These are phyloP conservation scores for Trinectes maculatus DNA, from an alignment of 2,113 vertebrate genomes.

Conservation along the genomic window DNA sequence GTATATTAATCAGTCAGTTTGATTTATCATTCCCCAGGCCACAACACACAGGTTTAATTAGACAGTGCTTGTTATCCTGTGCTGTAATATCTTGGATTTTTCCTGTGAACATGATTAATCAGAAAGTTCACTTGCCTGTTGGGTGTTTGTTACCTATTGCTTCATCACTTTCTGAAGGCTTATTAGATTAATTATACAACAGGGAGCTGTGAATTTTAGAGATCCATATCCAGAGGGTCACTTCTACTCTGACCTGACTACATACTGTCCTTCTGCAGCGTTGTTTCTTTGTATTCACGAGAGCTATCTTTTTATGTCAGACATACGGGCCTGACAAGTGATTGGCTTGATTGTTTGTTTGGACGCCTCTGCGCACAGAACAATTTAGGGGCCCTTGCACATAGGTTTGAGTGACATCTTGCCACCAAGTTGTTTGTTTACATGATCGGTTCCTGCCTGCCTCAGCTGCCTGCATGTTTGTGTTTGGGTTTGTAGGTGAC, in stretches of 20 bases:
- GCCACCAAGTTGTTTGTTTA: slow-evolving; percentile 75
- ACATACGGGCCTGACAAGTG: slow-evolving; percentile 4
- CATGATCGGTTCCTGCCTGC: slow-evolving; percentile 48
- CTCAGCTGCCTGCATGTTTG: slow-evolving; percentile 67
- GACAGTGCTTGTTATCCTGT: slow-evolving; percentile 7
- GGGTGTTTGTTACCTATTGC: slow-evolving; percentile 25
- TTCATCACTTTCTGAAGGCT: slow-evolving; percentile 28
- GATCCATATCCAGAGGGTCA: not conserved
- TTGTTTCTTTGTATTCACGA: not conserved
- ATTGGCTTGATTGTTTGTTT: slow-evolving; percentile 31
- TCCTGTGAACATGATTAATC: slow-evolving; percentile 29
- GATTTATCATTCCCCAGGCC: slow-evolving; percentile 71
- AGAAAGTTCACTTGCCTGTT: slow-evolving; percentile 14
- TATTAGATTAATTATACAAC: slow-evolving; percentile 22
- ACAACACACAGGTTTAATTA: slow-evolving; percentile 49
- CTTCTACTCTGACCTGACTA: not conserved
- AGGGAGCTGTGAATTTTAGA: slow-evolving; percentile 12
- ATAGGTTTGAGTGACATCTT: slow-evolving; percentile 68
- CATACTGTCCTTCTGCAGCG: not conserved
- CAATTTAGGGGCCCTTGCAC: slow-evolving; percentile 51
- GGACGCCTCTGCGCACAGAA: slow-evolving; percentile 34
- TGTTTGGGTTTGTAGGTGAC: slow-evolving; percentile 69
- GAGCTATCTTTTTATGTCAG: slow-evolving; percentile 15
- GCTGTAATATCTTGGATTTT: slow-evolving; percentile 26
- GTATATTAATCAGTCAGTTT: slow-evolving; percentile 83